These are phyloP conservation scores for Lycodopsis pacificus DNA, from an alignment of 2,797 vertebrate species.

Conservation along the genomic window DNA sequence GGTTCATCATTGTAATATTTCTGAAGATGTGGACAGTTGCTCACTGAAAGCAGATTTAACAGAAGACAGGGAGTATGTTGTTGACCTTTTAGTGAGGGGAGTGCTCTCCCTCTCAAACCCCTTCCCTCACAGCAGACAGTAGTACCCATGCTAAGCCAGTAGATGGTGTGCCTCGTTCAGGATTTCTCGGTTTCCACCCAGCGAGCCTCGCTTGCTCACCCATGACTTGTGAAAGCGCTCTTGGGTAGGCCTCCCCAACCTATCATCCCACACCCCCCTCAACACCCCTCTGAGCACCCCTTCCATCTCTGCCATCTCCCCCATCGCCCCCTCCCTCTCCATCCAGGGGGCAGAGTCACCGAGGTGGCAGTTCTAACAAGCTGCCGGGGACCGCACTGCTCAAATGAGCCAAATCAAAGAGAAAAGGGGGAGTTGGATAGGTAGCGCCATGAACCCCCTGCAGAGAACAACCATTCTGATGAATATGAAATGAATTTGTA, in stretches of 20 bases:
- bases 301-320: conserved; percentile 74
- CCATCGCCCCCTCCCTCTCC: conserved; percentile 53
- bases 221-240: conserved; percentile 81
- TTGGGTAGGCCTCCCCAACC: conserved; percentile 80
- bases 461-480: conserved; percentile 84
- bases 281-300: conserved; percentile 75
- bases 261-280: conserved; percentile 68
- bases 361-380: conserved; percentile 90
- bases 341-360: conserved; percentile 86
- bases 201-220: conserved; percentile 80
- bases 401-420: conserved; percentile 90
- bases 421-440: conserved; percentile 83
- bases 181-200: conserved; percentile 64
- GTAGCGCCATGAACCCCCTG: conserved; percentile 83
- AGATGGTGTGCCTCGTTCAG: conserved; percentile 85
- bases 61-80: conserved; percentile 30
- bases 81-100: conserved; percentile 42
- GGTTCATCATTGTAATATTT: conserved; percentile 24
- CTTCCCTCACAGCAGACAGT: conserved; percentile 36
- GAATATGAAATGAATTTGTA: conserved; percentile 88
- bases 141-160: conserved; percentile 75
- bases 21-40: conserved; percentile 22
- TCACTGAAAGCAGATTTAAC: conserved; percentile 27
- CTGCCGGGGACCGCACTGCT: conserved; percentile 84
- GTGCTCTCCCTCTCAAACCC: conserved; percentile 19